These are phyloP conservation scores for Zaprionus vittiger DNA, from an alignment of 1,140 invertebrate species.

Conservation along the genomic window DNA sequence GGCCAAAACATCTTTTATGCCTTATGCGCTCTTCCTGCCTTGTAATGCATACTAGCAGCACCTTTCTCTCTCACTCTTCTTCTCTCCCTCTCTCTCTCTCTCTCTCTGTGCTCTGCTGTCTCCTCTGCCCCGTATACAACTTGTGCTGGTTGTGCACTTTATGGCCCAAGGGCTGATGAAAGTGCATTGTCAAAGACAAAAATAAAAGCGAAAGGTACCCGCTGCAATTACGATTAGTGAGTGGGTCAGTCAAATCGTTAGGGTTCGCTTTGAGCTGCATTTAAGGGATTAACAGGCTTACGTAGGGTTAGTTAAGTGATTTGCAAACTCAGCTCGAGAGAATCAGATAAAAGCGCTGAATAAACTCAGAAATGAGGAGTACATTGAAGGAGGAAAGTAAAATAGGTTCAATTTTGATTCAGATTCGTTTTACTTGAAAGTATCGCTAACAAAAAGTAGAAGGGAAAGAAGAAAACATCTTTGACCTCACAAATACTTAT, in stretches of 20 bases:
- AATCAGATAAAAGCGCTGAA: not conserved
- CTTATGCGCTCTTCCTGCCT: not conserved
- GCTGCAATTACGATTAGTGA: slow-evolving; percentile 29
- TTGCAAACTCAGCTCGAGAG: not conserved
- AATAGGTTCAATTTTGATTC: not conserved
- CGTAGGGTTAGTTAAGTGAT: slow-evolving; percentile 1
- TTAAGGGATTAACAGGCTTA: slow-evolving; percentile 21
- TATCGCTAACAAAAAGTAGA: no score
- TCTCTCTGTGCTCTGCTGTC: not conserved
- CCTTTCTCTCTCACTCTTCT: not conserved
- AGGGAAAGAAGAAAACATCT: no score
- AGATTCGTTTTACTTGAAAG: no score
- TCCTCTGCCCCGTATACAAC: slow-evolving; percentile 40
- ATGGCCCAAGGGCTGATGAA: slow-evolving; percentile 13
- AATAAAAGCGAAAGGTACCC: slow-evolving; percentile 60
- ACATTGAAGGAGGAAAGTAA: not conserved
- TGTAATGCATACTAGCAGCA: not conserved
- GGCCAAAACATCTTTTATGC: slow-evolving; percentile 47
- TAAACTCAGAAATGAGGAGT: no score
- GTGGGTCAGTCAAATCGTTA: slow-evolving; percentile 33
- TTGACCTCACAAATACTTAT: no score
- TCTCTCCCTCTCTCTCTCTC: not conserved
- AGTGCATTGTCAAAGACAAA: slow-evolving; percentile 15
- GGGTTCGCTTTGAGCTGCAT: slow-evolving; percentile 15
- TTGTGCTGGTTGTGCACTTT: slow-evolving; percentile 64